Conservation (phyloP, 2,888 invertebrate species). For the Xanthia togata region DNA sequence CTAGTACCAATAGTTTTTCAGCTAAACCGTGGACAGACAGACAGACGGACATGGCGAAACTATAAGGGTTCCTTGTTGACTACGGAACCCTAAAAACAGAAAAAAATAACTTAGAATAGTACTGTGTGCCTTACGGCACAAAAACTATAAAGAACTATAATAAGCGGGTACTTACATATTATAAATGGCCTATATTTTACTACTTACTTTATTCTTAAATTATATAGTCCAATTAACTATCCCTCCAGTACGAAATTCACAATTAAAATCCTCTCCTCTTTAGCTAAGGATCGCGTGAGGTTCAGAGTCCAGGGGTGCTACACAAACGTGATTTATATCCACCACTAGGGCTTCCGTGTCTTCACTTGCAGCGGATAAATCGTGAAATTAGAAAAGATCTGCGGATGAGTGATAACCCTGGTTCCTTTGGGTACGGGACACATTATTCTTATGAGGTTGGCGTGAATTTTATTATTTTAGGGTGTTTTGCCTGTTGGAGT, state of each 20-base stretch:
- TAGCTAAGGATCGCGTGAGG: constrained; percentile 70
- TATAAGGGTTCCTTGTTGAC: too few relatives aligned
- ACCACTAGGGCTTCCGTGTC: constrained; percentile 69
- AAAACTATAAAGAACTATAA: too few relatives aligned
- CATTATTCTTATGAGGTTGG: constrained; percentile 49
- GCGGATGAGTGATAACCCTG: constrained; percentile 76
- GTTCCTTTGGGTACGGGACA: constrained; percentile 50
- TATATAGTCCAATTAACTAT: constrained; percentile 11
- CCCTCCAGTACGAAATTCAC: constrained; percentile 20
- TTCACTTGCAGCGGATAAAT: constrained; percentile 76
- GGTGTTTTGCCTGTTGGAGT: background rate
- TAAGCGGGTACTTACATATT: too few relatives aligned
- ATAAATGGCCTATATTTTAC: too few relatives aligned
- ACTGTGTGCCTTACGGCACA: too few relatives aligned
- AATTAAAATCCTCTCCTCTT: constrained; percentile 56
- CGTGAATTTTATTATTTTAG: constrained; percentile 34
- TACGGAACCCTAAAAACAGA: too few relatives aligned
- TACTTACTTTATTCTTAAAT: too few relatives aligned
- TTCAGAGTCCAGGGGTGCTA: constrained; percentile 71
- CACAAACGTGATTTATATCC: constrained; percentile 81
- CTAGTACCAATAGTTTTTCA: too few relatives aligned
- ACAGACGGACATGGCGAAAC: too few relatives aligned
- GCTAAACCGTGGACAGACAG: too few relatives aligned
- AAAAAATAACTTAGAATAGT: too few relatives aligned
- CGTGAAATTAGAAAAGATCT: constrained; percentile 77